These are phyloP conservation scores for Macropus fuliginosus DNA, from an alignment of 2,797 vertebrate species.

Conservation along the genomic window DNA sequence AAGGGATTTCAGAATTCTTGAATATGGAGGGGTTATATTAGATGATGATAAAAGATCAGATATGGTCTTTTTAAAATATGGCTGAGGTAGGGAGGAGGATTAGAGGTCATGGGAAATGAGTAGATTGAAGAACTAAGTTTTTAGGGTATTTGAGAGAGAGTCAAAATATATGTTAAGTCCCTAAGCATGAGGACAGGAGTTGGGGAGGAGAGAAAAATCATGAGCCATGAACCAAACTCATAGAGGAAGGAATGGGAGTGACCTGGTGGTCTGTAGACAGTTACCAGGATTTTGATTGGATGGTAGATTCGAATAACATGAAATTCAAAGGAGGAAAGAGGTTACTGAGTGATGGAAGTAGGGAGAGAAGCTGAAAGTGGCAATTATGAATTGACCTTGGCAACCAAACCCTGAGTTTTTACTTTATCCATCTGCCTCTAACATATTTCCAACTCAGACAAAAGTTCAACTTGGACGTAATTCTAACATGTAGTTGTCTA, in stretches of 20 bases:
- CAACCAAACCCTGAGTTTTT: not conserved
- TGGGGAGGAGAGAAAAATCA: not conserved
- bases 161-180: not conserved
- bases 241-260: not conserved
- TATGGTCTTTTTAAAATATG: not conserved
- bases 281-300: not conserved
- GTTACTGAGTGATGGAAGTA: not conserved
- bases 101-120: not conserved
- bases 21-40: not conserved
- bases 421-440: slow-evolving; percentile 53
- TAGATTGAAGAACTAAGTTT: not conserved
- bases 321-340: not conserved
- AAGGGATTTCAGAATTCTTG: not conserved
- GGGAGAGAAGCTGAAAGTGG: not conserved
- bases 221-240: not conserved
- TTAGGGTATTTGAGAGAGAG: not conserved
- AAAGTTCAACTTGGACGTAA: slow-evolving; percentile 46
- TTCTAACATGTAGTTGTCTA: slow-evolving; percentile 45
- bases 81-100: not conserved
- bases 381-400: not conserved
- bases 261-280: not conserved
- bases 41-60: not conserved
- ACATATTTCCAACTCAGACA: slow-evolving; percentile 39
- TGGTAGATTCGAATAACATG: not conserved
- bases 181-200: not conserved